These are phyloP conservation scores for Orchesella flavescens DNA, from an alignment of 2,888 invertebrate species.

Conservation along the genomic window DNA sequence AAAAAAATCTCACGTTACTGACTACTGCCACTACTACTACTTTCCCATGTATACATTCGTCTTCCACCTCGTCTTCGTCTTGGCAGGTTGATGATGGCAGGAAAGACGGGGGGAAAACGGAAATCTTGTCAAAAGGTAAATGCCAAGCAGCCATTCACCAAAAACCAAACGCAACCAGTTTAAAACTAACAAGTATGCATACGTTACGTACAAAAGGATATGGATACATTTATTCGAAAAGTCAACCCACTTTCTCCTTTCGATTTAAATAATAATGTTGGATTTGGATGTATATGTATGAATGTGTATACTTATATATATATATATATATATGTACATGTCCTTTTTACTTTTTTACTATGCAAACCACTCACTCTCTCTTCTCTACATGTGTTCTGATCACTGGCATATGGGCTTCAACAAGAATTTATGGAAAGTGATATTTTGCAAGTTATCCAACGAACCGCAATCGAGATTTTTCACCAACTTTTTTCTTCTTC, in stretches of 20 bases:
- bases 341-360: background rate
- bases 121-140: constrained; percentile 57
- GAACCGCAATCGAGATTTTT: constrained; percentile 9
- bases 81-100: constrained; percentile 20
- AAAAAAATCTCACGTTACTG: too few species aligned
- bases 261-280: constrained; percentile 18
- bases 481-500: constrained; percentile 10
- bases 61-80: constrained; percentile 10
- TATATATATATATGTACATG: background rate
- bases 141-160: constrained; percentile 39
- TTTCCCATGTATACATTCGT: background rate
- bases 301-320: too few species aligned
- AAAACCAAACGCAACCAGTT: background rate
- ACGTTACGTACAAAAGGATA: background rate
- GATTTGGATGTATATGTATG: too few species aligned
- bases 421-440: constrained; percentile 19
- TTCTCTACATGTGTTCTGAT: background rate
- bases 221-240: background rate
- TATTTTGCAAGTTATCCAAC: constrained; percentile 27
- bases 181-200: background rate
- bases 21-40: too few species aligned
- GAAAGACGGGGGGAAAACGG: constrained; percentile 24
- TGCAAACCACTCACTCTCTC: background rate
- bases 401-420: background rate
- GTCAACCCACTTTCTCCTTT: constrained; percentile 16